A percentile compares a stretch with the other conserved stretches of the same genome.
Conservation (phyloP, 1,140 invertebrate species). For the Cotesia typhae region DNA sequence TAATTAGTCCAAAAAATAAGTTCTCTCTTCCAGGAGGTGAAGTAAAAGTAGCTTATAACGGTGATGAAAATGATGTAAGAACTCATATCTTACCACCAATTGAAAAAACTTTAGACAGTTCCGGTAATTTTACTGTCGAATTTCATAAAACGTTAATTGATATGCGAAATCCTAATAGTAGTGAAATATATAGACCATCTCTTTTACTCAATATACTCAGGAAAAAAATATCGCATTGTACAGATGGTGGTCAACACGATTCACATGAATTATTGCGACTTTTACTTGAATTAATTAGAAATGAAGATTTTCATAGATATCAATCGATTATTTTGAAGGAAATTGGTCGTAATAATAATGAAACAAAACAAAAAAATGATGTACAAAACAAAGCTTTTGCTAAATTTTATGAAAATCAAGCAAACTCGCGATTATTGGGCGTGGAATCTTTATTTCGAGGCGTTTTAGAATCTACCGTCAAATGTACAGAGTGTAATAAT, state of each 20-base stretch:
- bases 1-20: slow-evolving; percentile 73
- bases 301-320: slow-evolving; percentile 72
- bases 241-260: slow-evolving; percentile 95
- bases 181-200: slow-evolving; percentile 75
- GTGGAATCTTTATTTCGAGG: slow-evolving; percentile 87
- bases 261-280: slow-evolving; percentile 93
- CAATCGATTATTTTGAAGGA: slow-evolving; percentile 78
- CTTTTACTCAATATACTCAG: slow-evolving; percentile 80
- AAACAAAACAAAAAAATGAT: slow-evolving; percentile 75
- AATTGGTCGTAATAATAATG: slow-evolving; percentile 74
- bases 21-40: slow-evolving; percentile 77
- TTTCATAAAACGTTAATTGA: slow-evolving; percentile 57
- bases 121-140: slow-evolving; percentile 70
- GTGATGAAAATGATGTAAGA: slow-evolving; percentile 58
- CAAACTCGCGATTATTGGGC: slow-evolving; percentile 79
- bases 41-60: slow-evolving; percentile 61
- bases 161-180: slow-evolving; percentile 61
- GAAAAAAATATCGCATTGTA: slow-evolving; percentile 83
- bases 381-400: slow-evolving; percentile 77
- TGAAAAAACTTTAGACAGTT: slow-evolving; percentile 74
- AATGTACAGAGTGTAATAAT: slow-evolving; percentile 89
- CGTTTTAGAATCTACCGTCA: slow-evolving; percentile 85
- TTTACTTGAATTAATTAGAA: slow-evolving; percentile 83
- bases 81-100: slow-evolving; percentile 68
- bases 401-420: slow-evolving; percentile 85